Percentiles rank a stretch among this genome's conserved stretches.
Evolutionary conservation across 2,113 vertebrate species (phyloP).

Genomic region (Amazona vittata): DNA sequence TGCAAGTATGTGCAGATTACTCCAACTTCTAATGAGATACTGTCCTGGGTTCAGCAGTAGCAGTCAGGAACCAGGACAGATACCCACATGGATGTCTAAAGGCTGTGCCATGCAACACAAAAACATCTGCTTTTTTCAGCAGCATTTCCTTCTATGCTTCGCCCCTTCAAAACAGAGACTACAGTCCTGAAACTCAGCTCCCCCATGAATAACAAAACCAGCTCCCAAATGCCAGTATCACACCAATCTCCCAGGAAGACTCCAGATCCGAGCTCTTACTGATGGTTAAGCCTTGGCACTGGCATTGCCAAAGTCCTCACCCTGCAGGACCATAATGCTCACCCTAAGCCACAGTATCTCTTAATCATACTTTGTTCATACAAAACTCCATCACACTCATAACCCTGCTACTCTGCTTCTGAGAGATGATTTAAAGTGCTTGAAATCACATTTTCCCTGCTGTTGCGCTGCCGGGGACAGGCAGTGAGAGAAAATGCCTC

Average conservation of each 20-base stretch:
- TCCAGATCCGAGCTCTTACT: background rate
- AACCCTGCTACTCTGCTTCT: background rate
- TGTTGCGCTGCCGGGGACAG: background rate
- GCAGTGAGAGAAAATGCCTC: background rate
- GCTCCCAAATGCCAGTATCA: background rate
- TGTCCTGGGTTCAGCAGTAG: too few species aligned
- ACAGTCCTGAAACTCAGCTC: background rate
- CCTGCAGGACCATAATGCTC: background rate
- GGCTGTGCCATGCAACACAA: background rate
- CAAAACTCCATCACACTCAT: background rate
- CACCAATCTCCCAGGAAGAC: accelerated
- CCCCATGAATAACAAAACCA: background rate
- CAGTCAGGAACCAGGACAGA: too few species aligned
- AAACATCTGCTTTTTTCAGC: background rate
- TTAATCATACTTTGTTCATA: background rate
- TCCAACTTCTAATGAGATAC: background rate
- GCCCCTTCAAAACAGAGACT: background rate
- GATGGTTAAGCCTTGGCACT: background rate
- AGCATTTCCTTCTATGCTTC: background rate
- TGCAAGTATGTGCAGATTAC: accelerated
- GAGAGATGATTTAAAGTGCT: background rate
- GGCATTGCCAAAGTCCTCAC: background rate
- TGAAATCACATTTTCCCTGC: background rate
- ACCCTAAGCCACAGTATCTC: background rate
- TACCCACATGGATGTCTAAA: background rate